A percentile compares a stretch with the other conserved stretches of the same genome.
Evolutionary conservation across 2,113 vertebrate genomes (phyloP).

Genomic region (Hippocampus abdominalis): DNA sequence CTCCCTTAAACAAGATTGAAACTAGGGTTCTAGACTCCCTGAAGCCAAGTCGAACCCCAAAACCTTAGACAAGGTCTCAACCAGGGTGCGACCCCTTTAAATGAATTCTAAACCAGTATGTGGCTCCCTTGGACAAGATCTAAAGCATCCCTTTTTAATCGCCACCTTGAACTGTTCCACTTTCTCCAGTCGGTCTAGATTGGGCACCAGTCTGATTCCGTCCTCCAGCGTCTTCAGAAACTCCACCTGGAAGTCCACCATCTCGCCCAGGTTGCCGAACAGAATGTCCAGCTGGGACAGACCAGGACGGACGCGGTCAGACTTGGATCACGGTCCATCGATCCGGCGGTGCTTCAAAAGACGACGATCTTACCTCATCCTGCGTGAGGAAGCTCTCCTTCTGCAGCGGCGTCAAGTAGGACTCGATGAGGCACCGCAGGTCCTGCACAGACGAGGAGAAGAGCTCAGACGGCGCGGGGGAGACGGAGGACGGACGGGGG

Average conservation of each 20-base stretch:
- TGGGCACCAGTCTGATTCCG: slow-evolving; percentile 86
- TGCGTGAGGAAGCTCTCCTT: slow-evolving; percentile 93
- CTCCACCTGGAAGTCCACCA: slow-evolving; percentile 96
- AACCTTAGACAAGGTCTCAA: too few relatives aligned
- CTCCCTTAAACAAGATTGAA: too few relatives aligned
- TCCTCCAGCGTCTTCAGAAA: slow-evolving; percentile 94
- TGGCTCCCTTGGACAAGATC: not conserved
- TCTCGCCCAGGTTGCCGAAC: slow-evolving; percentile 93
- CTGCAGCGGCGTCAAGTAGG: slow-evolving; percentile 90
- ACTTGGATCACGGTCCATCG: not conserved
- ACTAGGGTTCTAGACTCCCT: too few relatives aligned
- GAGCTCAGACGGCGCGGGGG: not conserved
- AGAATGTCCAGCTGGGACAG: slow-evolving; percentile 83
- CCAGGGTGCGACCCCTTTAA: too few relatives aligned
- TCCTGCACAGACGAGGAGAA: slow-evolving; percentile 72
- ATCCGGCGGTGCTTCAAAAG: too few relatives aligned
- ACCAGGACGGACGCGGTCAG: not conserved
- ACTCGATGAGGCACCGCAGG: slow-evolving; percentile 88
- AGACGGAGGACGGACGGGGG: not conserved
- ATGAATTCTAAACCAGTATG: not conserved
- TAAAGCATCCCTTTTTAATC: not conserved
- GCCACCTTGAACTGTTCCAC: slow-evolving; percentile 94
- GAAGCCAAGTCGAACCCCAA: too few relatives aligned
- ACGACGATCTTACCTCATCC: slow-evolving; percentile 83
- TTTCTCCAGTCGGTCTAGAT: slow-evolving; percentile 88